Conservation (phyloP, 2,797 vertebrate species). For the Acrossocheilus wenchowensis region DNA sequence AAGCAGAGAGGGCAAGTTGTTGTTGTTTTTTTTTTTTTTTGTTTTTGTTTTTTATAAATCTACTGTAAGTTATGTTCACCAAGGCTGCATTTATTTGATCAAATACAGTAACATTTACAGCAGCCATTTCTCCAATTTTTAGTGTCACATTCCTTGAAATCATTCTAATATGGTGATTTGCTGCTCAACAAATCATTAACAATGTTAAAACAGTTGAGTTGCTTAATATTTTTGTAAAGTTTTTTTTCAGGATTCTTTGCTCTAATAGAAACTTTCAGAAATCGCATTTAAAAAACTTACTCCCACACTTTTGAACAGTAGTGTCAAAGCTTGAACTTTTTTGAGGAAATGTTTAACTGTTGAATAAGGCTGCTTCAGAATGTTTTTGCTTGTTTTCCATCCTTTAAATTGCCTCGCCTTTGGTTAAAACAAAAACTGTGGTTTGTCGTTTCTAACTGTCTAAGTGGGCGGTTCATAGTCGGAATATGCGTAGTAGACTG, state of each 20-base stretch:
- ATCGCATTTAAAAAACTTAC: neutral
- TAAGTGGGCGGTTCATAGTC: neutral
- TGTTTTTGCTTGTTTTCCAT: neutral
- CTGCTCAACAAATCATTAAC: neutral
- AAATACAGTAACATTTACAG: neutral
- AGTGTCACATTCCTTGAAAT: neutral
- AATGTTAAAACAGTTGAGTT: neutral
- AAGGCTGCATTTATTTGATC: neutral
- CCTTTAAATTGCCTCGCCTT: neutral
- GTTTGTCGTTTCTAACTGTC: neutral
- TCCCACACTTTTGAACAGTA: neutral
- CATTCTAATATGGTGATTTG: neutral
- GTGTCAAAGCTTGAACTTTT: too few species aligned
- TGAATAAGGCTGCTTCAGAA: neutral
- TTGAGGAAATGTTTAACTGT: too few species aligned
- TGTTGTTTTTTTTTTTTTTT: neutral
- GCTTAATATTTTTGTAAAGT: neutral
- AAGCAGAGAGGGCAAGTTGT: conserved; percentile 90
- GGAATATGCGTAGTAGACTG: neutral
- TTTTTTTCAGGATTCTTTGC: neutral
- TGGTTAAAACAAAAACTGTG: neutral
- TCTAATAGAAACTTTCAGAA: neutral
- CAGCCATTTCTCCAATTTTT: neutral
- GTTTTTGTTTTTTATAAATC: neutral
- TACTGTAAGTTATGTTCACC: neutral